Evolutionary conservation across 2,888 invertebrate species (phyloP).

Genomic region (Synergus itoensis): DNA sequence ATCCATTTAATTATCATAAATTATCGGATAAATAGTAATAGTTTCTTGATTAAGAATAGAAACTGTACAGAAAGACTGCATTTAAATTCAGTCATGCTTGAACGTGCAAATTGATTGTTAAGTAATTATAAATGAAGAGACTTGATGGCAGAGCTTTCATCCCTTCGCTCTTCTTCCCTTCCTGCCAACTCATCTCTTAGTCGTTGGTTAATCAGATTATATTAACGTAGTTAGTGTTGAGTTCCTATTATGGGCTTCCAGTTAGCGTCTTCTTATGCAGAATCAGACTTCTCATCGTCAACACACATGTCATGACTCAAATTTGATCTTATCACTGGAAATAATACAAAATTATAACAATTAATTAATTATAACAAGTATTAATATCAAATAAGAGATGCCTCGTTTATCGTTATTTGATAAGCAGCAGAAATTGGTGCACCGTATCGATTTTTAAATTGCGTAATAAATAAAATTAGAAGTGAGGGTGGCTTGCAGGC

Average conservation of each 20-base stretch:
- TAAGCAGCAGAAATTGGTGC: conserved; percentile 39
- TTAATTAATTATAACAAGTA: conserved; percentile 1
- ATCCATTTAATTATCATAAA: neutral
- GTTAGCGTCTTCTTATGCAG: conserved; percentile 67
- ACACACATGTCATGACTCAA: neutral
- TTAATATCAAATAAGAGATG: conserved; percentile 23
- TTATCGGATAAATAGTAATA: neutral
- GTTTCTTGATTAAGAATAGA: too few species aligned
- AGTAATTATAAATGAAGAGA: conserved; percentile 72
- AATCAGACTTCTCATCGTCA: conserved; percentile 53
- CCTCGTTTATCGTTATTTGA: conserved; percentile 23
- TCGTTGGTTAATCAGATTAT: conserved; percentile 73
- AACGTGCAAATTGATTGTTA: conserved; percentile 71
- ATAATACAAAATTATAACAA: neutral
- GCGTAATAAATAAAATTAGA: conserved; percentile 77
- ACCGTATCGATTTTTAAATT: conserved; percentile 76
- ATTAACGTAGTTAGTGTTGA: conserved; percentile 71
- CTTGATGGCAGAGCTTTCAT: conserved; percentile 42
- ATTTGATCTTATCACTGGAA: neutral
- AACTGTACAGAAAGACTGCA: conserved; percentile 50
- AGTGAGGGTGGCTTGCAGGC: conserved; percentile 69
- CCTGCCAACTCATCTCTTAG: conserved; percentile 70
- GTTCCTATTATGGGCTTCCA: conserved; percentile 64
- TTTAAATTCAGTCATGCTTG: conserved; percentile 59
- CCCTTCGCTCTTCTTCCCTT: conserved; percentile 42